These are phyloP conservation scores for Rhinella marina DNA, from an alignment of 2,797 vertebrate genomes.

Conservation along the genomic window DNA sequence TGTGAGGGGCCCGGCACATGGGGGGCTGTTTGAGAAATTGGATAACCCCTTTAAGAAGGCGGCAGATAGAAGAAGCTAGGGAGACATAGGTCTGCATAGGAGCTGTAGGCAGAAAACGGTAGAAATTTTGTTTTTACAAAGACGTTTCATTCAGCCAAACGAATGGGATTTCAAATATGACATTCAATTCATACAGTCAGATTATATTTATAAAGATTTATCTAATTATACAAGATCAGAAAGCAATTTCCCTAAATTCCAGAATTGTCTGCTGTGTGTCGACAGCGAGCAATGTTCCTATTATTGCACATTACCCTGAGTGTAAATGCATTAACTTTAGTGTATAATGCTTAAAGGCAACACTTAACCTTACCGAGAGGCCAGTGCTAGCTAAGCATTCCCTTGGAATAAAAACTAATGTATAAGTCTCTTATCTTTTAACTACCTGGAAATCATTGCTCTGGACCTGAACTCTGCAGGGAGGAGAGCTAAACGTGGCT, in stretches of 20 bases:
- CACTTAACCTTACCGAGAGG: slow-evolving; percentile 61
- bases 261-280: slow-evolving; percentile 42
- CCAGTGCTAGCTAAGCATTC: slow-evolving; percentile 63
- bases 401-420: slow-evolving; percentile 60
- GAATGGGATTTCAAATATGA: background rate
- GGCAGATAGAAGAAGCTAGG: background rate
- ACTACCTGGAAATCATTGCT: slow-evolving; percentile 64
- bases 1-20: no score
- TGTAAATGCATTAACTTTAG: slow-evolving; percentile 64
- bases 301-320: slow-evolving; percentile 62
- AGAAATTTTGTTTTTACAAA: background rate
- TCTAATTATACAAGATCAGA: background rate
- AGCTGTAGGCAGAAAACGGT: background rate
- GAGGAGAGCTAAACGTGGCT: slow-evolving; percentile 43
- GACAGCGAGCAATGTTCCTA: slow-evolving; percentile 48
- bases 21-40: no score
- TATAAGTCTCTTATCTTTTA: slow-evolving; percentile 63
- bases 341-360: slow-evolving; percentile 63
- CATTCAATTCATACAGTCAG: background rate
- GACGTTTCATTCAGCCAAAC: background rate
- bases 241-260: slow-evolving; percentile 16
- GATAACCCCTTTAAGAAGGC: no score
- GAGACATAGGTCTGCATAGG: background rate
- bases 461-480: slow-evolving; percentile 61
- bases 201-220: background rate